Conservation (phyloP, 1,140 invertebrate species). For the Asbolus verrucosus region DNA sequence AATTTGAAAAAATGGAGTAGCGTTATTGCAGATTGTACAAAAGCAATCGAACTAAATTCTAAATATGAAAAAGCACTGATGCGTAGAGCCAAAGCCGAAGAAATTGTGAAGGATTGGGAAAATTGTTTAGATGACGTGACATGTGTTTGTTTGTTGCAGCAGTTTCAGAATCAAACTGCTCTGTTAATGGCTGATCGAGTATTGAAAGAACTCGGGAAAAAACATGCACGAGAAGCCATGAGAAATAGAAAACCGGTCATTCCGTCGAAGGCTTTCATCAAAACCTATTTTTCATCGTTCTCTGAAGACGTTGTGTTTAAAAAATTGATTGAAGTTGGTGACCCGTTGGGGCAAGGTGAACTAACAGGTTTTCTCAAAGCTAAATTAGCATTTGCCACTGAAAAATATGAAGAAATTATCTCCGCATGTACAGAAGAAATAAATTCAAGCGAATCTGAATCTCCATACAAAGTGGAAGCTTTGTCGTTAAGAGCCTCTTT, state of each 20-base stretch:
- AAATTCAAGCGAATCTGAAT: slow-evolving; percentile 70
- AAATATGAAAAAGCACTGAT: slow-evolving; percentile 91
- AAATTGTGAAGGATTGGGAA: slow-evolving; percentile 81
- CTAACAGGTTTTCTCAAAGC: slow-evolving; percentile 72
- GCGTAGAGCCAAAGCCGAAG: slow-evolving; percentile 85
- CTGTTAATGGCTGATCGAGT: slow-evolving; percentile 87
- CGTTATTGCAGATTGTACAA: slow-evolving; percentile 88
- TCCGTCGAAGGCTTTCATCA: slow-evolving; percentile 87
- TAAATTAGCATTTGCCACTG: slow-evolving; percentile 73
- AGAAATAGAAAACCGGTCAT: slow-evolving; percentile 76
- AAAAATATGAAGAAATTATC: slow-evolving; percentile 84
- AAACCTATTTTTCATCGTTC: slow-evolving; percentile 88
- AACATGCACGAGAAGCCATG: slow-evolving; percentile 79
- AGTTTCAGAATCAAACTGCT: slow-evolving; percentile 83
- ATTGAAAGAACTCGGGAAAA: slow-evolving; percentile 81
- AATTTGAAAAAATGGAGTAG: slow-evolving; percentile 88
- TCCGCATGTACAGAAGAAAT: slow-evolving; percentile 85
- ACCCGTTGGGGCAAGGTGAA: slow-evolving; percentile 59
- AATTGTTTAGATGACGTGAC: slow-evolving; percentile 92
- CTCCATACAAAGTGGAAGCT: slow-evolving; percentile 73
- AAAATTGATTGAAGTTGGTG: slow-evolving; percentile 57
- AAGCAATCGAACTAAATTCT: slow-evolving; percentile 87
- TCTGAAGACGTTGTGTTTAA: slow-evolving; percentile 80
- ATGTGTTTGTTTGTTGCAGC: slow-evolving; percentile 90
- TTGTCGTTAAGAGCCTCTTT: slow-evolving; percentile 86